These are phyloP conservation scores for Pocota personata DNA, from an alignment of 2,888 invertebrate species.

Conservation along the genomic window DNA sequence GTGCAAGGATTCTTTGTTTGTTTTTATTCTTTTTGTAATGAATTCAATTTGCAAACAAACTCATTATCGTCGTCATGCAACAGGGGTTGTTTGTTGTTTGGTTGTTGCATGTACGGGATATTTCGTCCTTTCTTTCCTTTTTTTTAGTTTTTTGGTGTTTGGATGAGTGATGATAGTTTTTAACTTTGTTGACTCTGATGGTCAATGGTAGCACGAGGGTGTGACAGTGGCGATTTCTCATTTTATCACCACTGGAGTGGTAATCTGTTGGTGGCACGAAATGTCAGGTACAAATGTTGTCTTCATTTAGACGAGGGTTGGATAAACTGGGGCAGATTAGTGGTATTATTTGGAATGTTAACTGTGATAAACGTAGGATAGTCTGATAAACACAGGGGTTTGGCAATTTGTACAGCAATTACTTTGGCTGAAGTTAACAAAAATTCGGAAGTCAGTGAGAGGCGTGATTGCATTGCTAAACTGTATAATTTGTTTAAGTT, in stretches of 20 bases:
- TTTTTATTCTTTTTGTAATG: constrained; percentile 20
- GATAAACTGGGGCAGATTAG: not conserved
- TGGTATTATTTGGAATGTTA: constrained; percentile 33
- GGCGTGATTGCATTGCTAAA: not conserved
- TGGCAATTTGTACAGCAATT: not conserved
- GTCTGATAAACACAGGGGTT: not conserved
- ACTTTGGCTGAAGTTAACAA: not conserved
- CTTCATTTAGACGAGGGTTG: constrained; percentile 37
- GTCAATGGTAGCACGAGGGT: constrained; percentile 64
- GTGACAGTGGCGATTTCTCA: constrained; percentile 71
- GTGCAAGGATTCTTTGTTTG: constrained; percentile 35
- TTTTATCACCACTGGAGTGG: constrained; percentile 62
- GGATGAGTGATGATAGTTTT: constrained; percentile 68
- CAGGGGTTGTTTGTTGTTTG: constrained; percentile 1
- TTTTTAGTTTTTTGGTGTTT: constrained; percentile 2
- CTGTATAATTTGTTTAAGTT: not conserved
- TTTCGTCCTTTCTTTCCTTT: not conserved
- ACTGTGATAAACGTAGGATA: constrained; percentile 3
- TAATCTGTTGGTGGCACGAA: constrained; percentile 67
- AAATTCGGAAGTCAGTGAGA: not conserved
- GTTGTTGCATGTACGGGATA: constrained; percentile 20
- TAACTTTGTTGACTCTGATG: constrained; percentile 67
- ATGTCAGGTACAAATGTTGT: constrained; percentile 60
- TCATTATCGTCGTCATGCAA: constrained; percentile 60
- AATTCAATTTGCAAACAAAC: constrained; percentile 60